Percentiles rank a stretch among this genome's conserved stretches.
These are phyloP conservation scores for Odontophorus gujanensis DNA, from an alignment of 2,113 vertebrate species.

Conservation along the genomic window DNA sequence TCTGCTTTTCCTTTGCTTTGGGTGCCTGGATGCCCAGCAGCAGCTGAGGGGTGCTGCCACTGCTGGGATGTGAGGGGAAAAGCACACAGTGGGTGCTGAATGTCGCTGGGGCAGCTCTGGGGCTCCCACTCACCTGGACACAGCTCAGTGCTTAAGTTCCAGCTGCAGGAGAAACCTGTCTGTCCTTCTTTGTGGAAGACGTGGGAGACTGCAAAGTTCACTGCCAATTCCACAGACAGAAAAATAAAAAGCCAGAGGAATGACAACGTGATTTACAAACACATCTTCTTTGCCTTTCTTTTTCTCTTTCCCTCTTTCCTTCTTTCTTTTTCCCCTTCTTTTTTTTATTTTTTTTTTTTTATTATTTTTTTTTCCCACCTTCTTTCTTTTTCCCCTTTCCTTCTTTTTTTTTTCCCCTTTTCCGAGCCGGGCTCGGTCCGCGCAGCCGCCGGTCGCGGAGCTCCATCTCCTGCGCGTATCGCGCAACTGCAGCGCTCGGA, in stretches of 20 bases:
- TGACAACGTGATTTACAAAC: not conserved
- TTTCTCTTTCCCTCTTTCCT: not conserved
- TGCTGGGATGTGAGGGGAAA: not conserved
- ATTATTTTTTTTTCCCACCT: not conserved
- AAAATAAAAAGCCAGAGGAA: not conserved
- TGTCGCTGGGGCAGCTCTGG: not conserved
- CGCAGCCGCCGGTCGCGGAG: not conserved
- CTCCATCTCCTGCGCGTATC: slow-evolving; percentile 29
- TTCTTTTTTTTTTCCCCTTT: not conserved
- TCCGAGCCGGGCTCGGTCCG: not conserved
- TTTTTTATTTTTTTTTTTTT: not conserved
- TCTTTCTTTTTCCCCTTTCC: not conserved
- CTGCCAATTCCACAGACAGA: not conserved
- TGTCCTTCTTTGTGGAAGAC: accelerated
- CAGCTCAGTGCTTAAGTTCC: not conserved
- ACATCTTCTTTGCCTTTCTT: not conserved
- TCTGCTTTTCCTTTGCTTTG: not conserved
- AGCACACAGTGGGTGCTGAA: accelerated
- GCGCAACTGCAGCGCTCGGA: not conserved
- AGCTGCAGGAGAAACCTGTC: not conserved
- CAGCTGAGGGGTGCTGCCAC: not conserved
- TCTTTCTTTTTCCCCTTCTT: not conserved
- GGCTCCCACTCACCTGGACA: accelerated
- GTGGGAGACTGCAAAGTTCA: not conserved
- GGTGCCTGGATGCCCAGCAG: not conserved